phyloP scores from a whole-genome alignment of 2,113 vertebrate genomes.

The Nothobranchius kuhntae region DNA sequence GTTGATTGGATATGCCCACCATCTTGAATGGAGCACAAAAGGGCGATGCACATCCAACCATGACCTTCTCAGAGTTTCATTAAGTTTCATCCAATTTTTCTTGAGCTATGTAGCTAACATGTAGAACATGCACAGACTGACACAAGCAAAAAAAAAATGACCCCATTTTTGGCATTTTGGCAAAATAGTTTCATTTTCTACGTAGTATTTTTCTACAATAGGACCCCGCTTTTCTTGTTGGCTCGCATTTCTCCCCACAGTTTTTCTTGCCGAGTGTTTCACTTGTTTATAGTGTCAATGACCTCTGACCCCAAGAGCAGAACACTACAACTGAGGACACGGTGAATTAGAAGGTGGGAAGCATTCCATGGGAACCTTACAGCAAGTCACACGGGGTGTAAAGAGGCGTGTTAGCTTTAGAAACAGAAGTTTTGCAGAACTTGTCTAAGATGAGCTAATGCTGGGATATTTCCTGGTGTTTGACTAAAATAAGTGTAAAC shows the following conservation, averaged over 20 bases:
- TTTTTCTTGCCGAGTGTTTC: conserved; percentile 24
- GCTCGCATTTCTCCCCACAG: not conserved
- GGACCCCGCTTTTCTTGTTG: not conserved
- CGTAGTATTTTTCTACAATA: not conserved
- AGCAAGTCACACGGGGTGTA: conserved; percentile 21
- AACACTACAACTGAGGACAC: conserved; percentile 32
- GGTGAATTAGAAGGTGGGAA: conserved; percentile 18
- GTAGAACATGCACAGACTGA: too few relatives aligned
- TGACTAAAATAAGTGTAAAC: not conserved
- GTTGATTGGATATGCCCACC: too few relatives aligned
- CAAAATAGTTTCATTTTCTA: too few relatives aligned
- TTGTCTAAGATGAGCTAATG: not conserved
- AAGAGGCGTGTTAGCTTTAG: conserved; percentile 22
- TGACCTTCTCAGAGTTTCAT: too few relatives aligned
- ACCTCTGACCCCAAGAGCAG: conserved; percentile 46
- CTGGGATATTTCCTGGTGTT: not conserved
- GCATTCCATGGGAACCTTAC: conserved; percentile 31
- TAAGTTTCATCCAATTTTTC: too few relatives aligned
- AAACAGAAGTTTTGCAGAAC: not conserved
- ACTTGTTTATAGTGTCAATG: conserved; percentile 44
- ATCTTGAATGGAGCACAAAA: too few relatives aligned
- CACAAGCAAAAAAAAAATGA: too few relatives aligned
- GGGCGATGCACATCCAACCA: too few relatives aligned
- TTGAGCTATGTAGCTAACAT: too few relatives aligned
- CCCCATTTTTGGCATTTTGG: too few relatives aligned